These are phyloP conservation scores for Euzophera pinguis DNA, from an alignment of 2,888 invertebrate species.

Conservation along the genomic window DNA sequence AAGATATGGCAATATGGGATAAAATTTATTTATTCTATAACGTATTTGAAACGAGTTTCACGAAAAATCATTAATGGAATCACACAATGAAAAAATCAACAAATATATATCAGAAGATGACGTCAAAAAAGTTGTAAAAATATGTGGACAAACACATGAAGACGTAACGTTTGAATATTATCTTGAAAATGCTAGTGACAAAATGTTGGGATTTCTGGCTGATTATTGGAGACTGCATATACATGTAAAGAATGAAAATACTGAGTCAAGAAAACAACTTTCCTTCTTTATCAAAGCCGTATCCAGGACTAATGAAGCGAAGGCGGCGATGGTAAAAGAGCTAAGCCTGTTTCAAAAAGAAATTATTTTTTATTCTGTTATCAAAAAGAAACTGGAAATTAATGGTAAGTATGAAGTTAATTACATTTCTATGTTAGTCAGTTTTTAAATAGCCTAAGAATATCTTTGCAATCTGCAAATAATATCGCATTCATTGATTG, in stretches of 20 bases:
- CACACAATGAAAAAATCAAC: slow-evolving; percentile 2
- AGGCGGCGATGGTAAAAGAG: slow-evolving; percentile 60
- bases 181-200: slow-evolving; percentile 52
- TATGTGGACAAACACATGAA: slow-evolving; percentile 30
- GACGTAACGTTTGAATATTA: slow-evolving; percentile 35
- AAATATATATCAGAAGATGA: slow-evolving; percentile 41
- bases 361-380: slow-evolving; percentile 47
- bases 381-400: slow-evolving; percentile 45
- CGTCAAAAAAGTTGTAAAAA: slow-evolving; percentile 41
- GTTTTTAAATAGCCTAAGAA: no score
- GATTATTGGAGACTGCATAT: slow-evolving; percentile 66
- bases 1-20: no score
- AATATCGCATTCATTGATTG: no score
- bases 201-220: slow-evolving; percentile 66
- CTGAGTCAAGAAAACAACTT: slow-evolving; percentile 29
- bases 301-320: slow-evolving; percentile 52
- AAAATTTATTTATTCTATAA: no score
- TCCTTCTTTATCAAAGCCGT: slow-evolving; percentile 62
- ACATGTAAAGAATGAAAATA: slow-evolving; percentile 23
- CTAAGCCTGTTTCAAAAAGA: slow-evolving; percentile 58
- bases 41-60: background rate
- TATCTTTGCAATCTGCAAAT: no score
- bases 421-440: no score
- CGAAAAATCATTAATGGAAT: background rate
- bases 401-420: slow-evolving; percentile 39